Percentiles rank a stretch among this genome's conserved stretches.
Evolutionary conservation across 2,113 vertebrate genomes (phyloP).

Genomic region (Nesogale talazaci): DNA sequence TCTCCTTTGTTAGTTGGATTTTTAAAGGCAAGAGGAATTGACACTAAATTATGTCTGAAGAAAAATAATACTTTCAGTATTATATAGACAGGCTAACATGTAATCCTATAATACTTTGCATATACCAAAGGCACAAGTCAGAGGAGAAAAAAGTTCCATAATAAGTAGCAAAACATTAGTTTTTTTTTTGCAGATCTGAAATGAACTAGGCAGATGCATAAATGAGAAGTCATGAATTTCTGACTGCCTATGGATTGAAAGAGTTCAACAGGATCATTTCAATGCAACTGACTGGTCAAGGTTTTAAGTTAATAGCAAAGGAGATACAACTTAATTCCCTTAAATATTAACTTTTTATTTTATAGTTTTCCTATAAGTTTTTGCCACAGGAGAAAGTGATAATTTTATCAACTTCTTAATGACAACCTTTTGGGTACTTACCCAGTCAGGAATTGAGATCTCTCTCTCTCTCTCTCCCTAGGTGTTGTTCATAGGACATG

Average conservation of each 20-base stretch:
- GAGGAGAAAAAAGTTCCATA: slow-evolving; percentile 40
- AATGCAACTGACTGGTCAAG: slow-evolving; percentile 35
- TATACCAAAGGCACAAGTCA: slow-evolving; percentile 38
- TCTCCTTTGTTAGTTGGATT: not conserved
- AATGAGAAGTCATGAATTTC: slow-evolving; percentile 52
- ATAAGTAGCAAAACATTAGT: slow-evolving; percentile 33
- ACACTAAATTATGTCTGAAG: slow-evolving; percentile 38
- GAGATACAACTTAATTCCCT: slow-evolving; percentile 21
- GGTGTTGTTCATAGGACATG: not conserved
- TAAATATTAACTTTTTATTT: slow-evolving; percentile 58
- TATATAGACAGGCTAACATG: slow-evolving; percentile 26
- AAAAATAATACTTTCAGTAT: slow-evolving; percentile 22
- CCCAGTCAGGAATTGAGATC: slow-evolving; percentile 37
- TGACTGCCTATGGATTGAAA: slow-evolving; percentile 48
- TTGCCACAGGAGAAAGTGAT: slow-evolving; percentile 9
- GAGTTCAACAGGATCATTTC: slow-evolving; percentile 66
- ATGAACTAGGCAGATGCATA: slow-evolving; percentile 8
- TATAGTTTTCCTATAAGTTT: slow-evolving; percentile 56
- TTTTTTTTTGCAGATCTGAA: slow-evolving; percentile 53
- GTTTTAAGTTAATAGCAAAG: slow-evolving; percentile 52
- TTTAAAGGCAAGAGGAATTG: slow-evolving; percentile 20
- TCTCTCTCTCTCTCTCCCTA: accelerated
- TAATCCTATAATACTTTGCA: not conserved
- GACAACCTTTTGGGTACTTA: slow-evolving; percentile 36
- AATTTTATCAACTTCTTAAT: slow-evolving; percentile 36